Base-by-base conservation (phyloP, 2,888 invertebrate species). In the Trimorus sp. region DNA sequence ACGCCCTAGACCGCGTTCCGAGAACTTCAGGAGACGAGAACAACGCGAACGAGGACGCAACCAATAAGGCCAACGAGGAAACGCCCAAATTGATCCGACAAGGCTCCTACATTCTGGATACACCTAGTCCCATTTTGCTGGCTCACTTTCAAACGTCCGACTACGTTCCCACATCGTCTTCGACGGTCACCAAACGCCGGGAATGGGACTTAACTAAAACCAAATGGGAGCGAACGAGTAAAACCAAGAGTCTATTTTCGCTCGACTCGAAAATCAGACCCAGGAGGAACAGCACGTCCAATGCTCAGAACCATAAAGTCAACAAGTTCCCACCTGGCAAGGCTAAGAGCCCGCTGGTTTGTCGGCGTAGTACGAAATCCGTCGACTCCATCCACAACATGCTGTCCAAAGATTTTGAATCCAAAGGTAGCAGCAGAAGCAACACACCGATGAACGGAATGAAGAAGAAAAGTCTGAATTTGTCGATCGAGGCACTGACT, bases 101-200 rank as follows among this genome's bases (percentile, higher is more conserved):
- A 87, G 94, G 95, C 81, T 97, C 97, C 0, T 97, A 97, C 88
- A 95, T 96, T 0, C 91, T 97, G 59, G 94, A 96, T 0, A 93
- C 94, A 26, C 97, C 97, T 0, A 96, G 97, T 87, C 96, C 96
- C 0, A 94, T 95, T 82, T 93, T 97, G 8, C 88, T 95, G 36
- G 95, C 95, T 9, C 94, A 94, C 87, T 92, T 95, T 59, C 93
- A 94, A 89, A 83, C 93, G 93, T 62, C 83, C 7, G 81, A 77
- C 48, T 83, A 84, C 65, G 62, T 71, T 69, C 90, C 90, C n/a
- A 87, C 90, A 6, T 38, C 84, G 5, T 66, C 76, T 14, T 40
- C 49, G 1, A 49, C n/a, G 84, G 71, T 62, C 65, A 40, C 70
- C 0, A 89, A 87, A 65, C 86, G 89, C 0, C 89, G 85, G 77